These are phyloP conservation scores for Epsilonema sp. DNA, from an alignment of 2,888 invertebrate genomes.

Conservation along the genomic window DNA sequence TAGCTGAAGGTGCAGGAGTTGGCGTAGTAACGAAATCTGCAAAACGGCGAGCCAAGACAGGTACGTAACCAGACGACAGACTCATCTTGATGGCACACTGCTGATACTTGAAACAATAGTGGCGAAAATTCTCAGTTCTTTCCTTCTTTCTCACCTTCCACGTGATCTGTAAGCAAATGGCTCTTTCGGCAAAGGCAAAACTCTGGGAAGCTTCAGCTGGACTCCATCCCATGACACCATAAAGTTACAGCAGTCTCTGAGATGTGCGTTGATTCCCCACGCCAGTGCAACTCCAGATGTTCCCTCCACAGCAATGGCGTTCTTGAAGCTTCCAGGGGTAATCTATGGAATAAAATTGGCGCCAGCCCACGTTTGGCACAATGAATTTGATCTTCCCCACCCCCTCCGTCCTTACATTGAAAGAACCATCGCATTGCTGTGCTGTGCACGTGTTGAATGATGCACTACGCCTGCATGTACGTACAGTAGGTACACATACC, in stretches of 20 bases:
- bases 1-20: constrained; percentile 77
- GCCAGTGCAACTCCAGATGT: constrained; percentile 2
- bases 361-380: neutral
- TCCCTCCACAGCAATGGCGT: neutral
- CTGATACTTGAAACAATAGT: too few relatives aligned
- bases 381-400: too few relatives aligned
- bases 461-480: too few relatives aligned
- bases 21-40: constrained; percentile 68
- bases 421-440: too few relatives aligned
- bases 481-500: too few relatives aligned
- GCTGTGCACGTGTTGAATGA: too few relatives aligned
- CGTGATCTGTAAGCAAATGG: neutral
- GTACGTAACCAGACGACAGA: too few relatives aligned
- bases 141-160: neutral
- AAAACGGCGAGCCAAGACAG: constrained; percentile 31
- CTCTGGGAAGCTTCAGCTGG: constrained; percentile 32
- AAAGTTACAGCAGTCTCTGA: constrained; percentile 56
- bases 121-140: neutral
- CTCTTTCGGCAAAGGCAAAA: constrained; percentile 16
- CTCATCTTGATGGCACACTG: too few relatives aligned
- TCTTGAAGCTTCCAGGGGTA: neutral
- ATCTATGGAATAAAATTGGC: neutral
- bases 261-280: constrained; percentile 56
- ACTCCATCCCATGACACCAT: constrained; percentile 69
- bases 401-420: too few relatives aligned